Percentiles rank a stretch among this genome's conserved stretches.
These are phyloP conservation scores for Uropsilus gracilis DNA, from an alignment of 2,113 vertebrate genomes.

Conservation along the genomic window DNA sequence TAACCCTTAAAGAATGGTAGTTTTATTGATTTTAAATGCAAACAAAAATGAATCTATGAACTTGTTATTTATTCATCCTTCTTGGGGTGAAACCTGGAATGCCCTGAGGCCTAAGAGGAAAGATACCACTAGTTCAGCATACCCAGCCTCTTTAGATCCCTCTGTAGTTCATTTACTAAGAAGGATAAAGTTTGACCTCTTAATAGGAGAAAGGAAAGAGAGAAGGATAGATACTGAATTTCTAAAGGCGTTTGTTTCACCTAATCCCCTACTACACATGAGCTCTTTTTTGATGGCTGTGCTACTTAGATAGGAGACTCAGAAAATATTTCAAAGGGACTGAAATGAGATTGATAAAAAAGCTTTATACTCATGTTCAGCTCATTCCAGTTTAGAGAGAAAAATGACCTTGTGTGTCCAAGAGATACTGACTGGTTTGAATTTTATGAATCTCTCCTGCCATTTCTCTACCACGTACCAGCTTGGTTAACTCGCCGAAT, in stretches of 20 bases:
- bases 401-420: not conserved
- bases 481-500: not conserved
- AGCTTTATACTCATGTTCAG: not conserved
- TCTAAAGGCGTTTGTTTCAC: constrained; percentile 27
- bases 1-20: not conserved
- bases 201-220: not conserved
- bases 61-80: not conserved
- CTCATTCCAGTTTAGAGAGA: constrained; percentile 23
- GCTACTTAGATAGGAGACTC: constrained; percentile 9
- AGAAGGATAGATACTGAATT: not conserved
- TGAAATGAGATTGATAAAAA: constrained; percentile 51
- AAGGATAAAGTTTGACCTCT: not conserved
- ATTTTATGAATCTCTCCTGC: constrained; percentile 19
- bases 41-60: not conserved
- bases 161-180: constrained; percentile 21
- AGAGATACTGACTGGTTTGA: not conserved
- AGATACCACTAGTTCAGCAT: not conserved
- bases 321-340: constrained; percentile 37
- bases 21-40: not conserved
- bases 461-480: not conserved
- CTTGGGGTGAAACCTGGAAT: not conserved
- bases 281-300: not conserved
- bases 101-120: not conserved
- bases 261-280: not conserved
- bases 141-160: not conserved